Evolutionary conservation across 1,140 invertebrate genomes (phyloP).

Genomic region (Adelges cooleyi): DNA sequence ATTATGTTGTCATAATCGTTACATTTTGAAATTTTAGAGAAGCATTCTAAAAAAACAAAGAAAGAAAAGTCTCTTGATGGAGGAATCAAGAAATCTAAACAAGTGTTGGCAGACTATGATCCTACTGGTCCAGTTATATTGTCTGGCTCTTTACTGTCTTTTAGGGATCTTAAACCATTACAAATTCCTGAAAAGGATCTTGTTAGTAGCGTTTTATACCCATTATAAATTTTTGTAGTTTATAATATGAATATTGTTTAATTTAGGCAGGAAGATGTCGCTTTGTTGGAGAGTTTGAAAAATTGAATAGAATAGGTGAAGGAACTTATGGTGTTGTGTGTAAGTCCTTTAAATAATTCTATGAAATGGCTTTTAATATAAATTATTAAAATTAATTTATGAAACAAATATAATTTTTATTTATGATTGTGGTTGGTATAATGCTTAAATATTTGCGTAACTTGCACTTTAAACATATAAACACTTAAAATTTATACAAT

Average conservation of each 20-base stretch:
- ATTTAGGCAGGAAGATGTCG: conserved; percentile 78
- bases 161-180: conserved; percentile 66
- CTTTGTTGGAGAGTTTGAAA: conserved; percentile 92
- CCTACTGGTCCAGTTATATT: conserved; percentile 60
- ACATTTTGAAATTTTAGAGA: background rate
- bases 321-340: conserved; percentile 97
- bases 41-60: conserved; percentile 18
- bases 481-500: no score
- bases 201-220: conserved; percentile 40
- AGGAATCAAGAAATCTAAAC: conserved; percentile 18
- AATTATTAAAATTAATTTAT: no score
- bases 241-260: conserved; percentile 32
- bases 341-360: no score
- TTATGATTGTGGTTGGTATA: no score
- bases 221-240: no score
- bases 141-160: conserved; percentile 67
- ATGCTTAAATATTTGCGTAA: no score
- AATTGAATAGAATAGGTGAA: conserved; percentile 90
- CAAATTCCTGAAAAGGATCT: conserved; percentile 74
- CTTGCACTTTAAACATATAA: no score
- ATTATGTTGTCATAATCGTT: no score
- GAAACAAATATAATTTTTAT: no score
- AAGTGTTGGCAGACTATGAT: conserved; percentile 39
- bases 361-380: no score
- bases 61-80: conserved; percentile 8